Evolutionary conservation across 2,113 vertebrate species (phyloP).

Genomic region (Rhea americana): DNA sequence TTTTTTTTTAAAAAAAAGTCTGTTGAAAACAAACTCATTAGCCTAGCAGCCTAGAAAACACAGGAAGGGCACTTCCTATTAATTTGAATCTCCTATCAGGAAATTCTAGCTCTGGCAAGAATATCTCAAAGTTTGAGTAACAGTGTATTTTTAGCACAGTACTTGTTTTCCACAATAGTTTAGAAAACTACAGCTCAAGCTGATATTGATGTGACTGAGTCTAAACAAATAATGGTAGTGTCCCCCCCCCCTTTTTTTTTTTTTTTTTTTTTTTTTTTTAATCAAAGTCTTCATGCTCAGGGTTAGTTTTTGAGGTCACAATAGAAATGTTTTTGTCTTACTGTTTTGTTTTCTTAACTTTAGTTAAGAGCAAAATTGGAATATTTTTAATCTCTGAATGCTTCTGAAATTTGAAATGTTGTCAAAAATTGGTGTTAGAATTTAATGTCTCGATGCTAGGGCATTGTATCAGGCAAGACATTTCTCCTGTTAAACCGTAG

Average conservation of each 20-base stretch:
- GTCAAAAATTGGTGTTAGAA: background rate
- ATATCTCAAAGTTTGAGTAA: conserved; percentile 43
- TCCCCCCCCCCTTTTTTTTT: too few relatives aligned
- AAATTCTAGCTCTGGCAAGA: conserved; percentile 44
- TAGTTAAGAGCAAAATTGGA: background rate
- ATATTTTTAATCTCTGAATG: background rate
- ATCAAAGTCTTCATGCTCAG: background rate
- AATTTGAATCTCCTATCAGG: conserved; percentile 53
- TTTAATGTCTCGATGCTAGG: background rate
- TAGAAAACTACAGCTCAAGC: background rate
- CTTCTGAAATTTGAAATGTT: background rate
- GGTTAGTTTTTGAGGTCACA: background rate
- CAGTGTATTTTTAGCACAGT: conserved; percentile 48
- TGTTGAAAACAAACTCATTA: conserved; percentile 45
- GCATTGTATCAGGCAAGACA: background rate
- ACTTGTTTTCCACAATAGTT: background rate
- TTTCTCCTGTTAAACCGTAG: background rate
- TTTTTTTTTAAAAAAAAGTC: background rate
- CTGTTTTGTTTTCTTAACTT: background rate
- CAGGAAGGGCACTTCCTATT: conserved; percentile 61
- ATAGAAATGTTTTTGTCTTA: background rate
- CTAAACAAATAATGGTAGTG: background rate
- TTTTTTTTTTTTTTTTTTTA: background rate
- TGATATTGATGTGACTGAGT: background rate
- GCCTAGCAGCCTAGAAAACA: conserved; percentile 27